These are phyloP conservation scores for Anthophora plumipes DNA, from an alignment of 2,888 invertebrate genomes.

Conservation along the genomic window DNA sequence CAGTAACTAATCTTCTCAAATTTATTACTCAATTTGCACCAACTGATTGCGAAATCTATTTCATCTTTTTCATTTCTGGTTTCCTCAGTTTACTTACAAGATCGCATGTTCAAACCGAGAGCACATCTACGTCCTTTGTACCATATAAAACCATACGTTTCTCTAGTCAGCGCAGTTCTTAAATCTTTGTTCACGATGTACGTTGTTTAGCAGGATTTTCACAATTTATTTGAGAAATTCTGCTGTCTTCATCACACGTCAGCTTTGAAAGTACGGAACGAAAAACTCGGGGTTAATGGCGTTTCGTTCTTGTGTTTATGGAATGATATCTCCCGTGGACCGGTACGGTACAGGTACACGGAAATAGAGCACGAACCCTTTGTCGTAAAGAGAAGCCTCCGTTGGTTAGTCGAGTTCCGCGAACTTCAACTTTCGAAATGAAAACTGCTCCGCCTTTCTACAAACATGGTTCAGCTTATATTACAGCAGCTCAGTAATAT, in stretches of 20 bases:
- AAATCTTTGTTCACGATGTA: constrained; percentile 1
- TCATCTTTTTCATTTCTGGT: background rate
- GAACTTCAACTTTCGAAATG: background rate
- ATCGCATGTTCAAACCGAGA: background rate
- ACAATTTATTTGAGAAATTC: constrained; percentile 39
- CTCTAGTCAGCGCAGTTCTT: background rate
- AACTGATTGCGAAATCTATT: too few relatives aligned
- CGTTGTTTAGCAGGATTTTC: constrained; percentile 7
- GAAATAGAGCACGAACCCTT: constrained; percentile 29
- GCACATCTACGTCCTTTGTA: background rate
- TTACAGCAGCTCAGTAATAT: background rate
- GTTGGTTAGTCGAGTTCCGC: background rate
- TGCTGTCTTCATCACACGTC: constrained; percentile 17
- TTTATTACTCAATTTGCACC: too few relatives aligned
- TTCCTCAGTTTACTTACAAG: background rate
- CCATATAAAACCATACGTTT: background rate
- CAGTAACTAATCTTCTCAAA: too few relatives aligned
- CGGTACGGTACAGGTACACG: constrained; percentile 23
- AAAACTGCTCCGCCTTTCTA: background rate
- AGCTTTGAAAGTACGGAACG: constrained; percentile 26
- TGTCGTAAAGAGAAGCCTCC: background rate
- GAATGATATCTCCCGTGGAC: constrained; percentile 44
- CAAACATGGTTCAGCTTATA: background rate
- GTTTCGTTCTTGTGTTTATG: constrained; percentile 49
- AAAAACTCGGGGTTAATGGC: constrained; percentile 24